Conservation (phyloP, 2,888 invertebrate genomes). For the Zonitis immaculata region DNA sequence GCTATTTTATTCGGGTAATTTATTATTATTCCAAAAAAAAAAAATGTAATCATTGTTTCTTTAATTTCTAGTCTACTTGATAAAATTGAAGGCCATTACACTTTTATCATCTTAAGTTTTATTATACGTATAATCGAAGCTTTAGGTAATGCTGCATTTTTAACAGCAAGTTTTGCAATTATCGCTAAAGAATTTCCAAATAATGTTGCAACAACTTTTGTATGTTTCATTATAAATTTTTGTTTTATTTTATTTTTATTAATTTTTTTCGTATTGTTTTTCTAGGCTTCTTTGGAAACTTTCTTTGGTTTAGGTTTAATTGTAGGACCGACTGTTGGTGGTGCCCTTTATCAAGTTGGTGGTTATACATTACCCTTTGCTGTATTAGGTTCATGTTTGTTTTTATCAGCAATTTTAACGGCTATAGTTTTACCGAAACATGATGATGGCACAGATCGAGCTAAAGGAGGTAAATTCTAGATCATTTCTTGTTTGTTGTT, state of each 20-base stretch:
- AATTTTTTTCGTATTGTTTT: constrained; percentile 1
- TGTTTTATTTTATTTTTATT: not conserved
- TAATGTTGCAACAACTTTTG: constrained; percentile 79
- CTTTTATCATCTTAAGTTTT: constrained; percentile 75
- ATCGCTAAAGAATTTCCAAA: constrained; percentile 85
- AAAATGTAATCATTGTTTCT: too few species aligned
- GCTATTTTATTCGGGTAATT: constrained; percentile 79
- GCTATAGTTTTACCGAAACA: constrained; percentile 67
- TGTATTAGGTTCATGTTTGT: constrained; percentile 69
- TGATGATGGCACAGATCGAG: constrained; percentile 55
- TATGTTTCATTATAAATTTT: constrained; percentile 43
- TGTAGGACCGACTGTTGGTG: constrained; percentile 87
- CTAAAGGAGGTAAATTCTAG: constrained; percentile 57
- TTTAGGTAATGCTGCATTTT: constrained; percentile 79
- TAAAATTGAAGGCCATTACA: constrained; percentile 63
- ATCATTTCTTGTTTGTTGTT: not conserved
- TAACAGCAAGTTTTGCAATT: constrained; percentile 82
- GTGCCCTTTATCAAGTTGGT: constrained; percentile 72
- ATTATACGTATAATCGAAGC: constrained; percentile 77
- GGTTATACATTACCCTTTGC: constrained; percentile 79
- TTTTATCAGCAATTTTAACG: constrained; percentile 70
- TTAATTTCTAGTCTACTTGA: constrained; percentile 57
- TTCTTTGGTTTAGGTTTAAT: constrained; percentile 85
- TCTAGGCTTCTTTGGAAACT: constrained; percentile 74
- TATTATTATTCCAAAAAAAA: too few species aligned